phyloP scores from a whole-genome alignment of 2,113 vertebrate species.

The Gallinago jamesoni region DNA sequence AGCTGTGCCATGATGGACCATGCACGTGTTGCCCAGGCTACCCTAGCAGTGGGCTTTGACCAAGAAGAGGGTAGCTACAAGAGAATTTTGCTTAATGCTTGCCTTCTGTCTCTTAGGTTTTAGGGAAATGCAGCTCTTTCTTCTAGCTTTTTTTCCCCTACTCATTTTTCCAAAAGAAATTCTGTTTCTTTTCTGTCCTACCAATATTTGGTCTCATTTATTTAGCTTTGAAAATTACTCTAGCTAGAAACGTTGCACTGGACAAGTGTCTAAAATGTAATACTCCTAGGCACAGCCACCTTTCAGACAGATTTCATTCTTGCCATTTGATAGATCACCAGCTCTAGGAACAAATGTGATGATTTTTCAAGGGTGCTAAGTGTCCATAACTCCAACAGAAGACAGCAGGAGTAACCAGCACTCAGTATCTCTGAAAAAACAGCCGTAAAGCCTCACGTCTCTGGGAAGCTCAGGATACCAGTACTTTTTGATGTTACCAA shows the following conservation, averaged over 20 bases:
- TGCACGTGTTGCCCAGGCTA: background rate
- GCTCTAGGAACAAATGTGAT: background rate
- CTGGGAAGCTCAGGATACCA: background rate
- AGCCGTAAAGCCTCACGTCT: background rate
- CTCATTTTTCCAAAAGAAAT: slow-evolving; percentile 32
- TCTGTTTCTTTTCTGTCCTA: slow-evolving; percentile 36
- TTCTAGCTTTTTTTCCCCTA: background rate
- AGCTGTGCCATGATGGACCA: background rate
- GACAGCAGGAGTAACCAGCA: slow-evolving; percentile 8
- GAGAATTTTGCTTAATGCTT: background rate
- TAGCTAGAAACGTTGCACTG: background rate
- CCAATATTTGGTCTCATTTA: slow-evolving; percentile 16
- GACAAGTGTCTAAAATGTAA: background rate
- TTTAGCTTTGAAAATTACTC: slow-evolving; percentile 17
- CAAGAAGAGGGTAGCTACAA: background rate
- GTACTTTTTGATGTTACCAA: background rate
- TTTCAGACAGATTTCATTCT: background rate
- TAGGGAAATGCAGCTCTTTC: background rate
- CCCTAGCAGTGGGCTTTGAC: background rate
- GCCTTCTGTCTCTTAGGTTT: background rate
- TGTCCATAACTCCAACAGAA: background rate
- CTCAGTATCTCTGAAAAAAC: slow-evolving; percentile 2
- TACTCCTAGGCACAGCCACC: background rate
- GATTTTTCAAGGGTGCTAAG: slow-evolving; percentile 31
- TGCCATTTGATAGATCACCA: background rate